Percentiles rank a stretch among this genome's conserved stretches.
These are phyloP conservation scores for Euzophera pinguis DNA, from an alignment of 2,888 invertebrate species.

Conservation along the genomic window DNA sequence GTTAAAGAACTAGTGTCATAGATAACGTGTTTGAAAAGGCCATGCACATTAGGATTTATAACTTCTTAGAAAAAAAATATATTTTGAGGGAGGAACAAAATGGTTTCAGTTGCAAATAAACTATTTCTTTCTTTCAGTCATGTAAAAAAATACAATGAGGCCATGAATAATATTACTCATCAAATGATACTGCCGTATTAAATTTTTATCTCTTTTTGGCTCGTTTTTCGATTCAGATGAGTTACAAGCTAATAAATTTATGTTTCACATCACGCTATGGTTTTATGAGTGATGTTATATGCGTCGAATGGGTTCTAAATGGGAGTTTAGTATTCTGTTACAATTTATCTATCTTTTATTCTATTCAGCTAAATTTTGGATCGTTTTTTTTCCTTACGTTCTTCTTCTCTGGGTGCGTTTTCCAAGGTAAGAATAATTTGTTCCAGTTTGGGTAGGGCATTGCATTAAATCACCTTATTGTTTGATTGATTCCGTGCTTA, in stretches of 20 bases:
- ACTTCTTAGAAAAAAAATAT: no score
- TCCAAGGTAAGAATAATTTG: no score
- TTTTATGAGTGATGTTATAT: slow-evolving; percentile 11
- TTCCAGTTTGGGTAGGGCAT: no score
- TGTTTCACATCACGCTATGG: slow-evolving; percentile 7
- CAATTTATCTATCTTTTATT: slow-evolving; percentile 4
- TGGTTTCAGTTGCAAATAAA: no score
- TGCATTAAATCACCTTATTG: no score
- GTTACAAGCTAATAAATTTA: slow-evolving; percentile 10
- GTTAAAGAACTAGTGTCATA: no score
- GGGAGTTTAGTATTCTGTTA: slow-evolving; percentile 3
- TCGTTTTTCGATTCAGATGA: slow-evolving; percentile 9
- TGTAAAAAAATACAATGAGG: neutral
- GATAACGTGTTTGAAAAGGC: no score
- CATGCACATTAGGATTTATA: no score
- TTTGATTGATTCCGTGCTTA: no score
- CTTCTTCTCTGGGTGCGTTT: no score
- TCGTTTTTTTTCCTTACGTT: neutral
- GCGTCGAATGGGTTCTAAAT: slow-evolving; percentile 5
- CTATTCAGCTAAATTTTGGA: neutral
- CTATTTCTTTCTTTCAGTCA: no score
- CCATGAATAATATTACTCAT: slow-evolving; percentile 7
- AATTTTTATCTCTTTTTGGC: slow-evolving; percentile 7
- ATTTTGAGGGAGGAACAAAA: no score
- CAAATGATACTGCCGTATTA: slow-evolving; percentile 6